Conservation (phyloP, 2,888 invertebrate genomes). For the Rhabditoides inermis region DNA sequence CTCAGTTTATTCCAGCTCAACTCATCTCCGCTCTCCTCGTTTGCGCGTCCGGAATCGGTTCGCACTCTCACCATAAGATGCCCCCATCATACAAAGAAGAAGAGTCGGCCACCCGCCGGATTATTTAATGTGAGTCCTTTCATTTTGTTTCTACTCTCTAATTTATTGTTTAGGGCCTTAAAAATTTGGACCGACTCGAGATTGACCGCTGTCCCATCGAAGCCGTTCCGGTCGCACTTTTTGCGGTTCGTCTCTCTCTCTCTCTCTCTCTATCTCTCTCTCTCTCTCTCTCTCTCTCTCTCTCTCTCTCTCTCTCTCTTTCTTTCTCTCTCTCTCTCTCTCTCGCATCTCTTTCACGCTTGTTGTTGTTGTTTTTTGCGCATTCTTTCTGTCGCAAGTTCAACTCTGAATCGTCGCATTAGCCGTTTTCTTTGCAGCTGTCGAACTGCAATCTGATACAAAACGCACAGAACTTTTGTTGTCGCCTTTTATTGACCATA, state of each 20-base stretch:
- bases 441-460: too few species aligned
- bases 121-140: constrained; percentile 20
- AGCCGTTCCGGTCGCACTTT: constrained; percentile 21
- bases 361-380: too few species aligned
- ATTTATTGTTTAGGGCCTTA: constrained; percentile 17
- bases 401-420: too few species aligned
- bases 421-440: too few species aligned
- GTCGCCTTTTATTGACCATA: neutral
- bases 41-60: constrained; percentile 31
- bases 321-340: too few species aligned
- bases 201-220: constrained; percentile 34
- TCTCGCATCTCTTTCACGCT: too few species aligned
- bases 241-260: too few species aligned
- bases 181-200: constrained; percentile 36
- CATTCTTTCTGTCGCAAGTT: too few species aligned
- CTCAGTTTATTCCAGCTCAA: constrained; percentile 35
- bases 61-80: constrained; percentile 39
- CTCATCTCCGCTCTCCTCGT: constrained; percentile 19
- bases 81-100: constrained; percentile 24
- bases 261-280: too few species aligned
- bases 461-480: neutral
- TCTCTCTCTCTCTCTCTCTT: too few species aligned
- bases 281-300: too few species aligned
- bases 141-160: neutral
- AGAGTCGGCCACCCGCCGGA: constrained; percentile 26